Evolutionary conservation across 2,888 invertebrate genomes (phyloP).

Genomic region (Epinotia ramella): DNA sequence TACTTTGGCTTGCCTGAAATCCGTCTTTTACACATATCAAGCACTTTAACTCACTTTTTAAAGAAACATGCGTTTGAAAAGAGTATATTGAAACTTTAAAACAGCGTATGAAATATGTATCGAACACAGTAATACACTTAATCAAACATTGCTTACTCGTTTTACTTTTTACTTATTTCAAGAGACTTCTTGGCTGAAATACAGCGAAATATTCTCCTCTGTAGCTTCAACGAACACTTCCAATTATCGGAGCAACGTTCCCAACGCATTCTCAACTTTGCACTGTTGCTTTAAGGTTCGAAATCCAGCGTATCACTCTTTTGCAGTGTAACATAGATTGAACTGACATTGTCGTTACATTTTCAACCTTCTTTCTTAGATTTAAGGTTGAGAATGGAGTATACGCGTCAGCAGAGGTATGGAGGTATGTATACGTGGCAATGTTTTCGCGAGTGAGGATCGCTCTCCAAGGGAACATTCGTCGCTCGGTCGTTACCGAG

Average conservation of each 20-base stretch:
- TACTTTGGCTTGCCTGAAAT: no score
- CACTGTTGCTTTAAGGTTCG: not conserved
- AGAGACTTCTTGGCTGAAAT: slow-evolving; percentile 33
- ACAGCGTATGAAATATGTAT: slow-evolving; percentile 14
- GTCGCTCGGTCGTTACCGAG: slow-evolving; percentile 58
- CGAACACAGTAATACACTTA: slow-evolving; percentile 23
- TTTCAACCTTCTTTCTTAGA: slow-evolving; percentile 5
- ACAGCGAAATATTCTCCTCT: slow-evolving; percentile 25
- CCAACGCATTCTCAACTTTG: not conserved
- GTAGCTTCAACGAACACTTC: slow-evolving; percentile 32
- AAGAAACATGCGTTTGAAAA: not conserved
- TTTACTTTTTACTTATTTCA: slow-evolving; percentile 27
- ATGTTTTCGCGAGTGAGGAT: slow-evolving; percentile 45
- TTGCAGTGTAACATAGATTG: slow-evolving; percentile 7
- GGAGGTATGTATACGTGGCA: slow-evolving; percentile 30
- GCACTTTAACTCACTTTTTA: not conserved
- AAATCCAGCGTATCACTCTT: not conserved
- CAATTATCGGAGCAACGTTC: slow-evolving; percentile 26
- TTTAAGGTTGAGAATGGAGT: slow-evolving; percentile 9
- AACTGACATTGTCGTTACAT: not conserved
- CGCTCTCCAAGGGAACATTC: slow-evolving; percentile 65
- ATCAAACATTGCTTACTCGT: slow-evolving; percentile 30
- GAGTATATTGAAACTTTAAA: slow-evolving; percentile 8
- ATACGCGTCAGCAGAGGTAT: not conserved
- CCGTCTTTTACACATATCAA: no score